These are phyloP conservation scores for Ammodytes marinus DNA, from an alignment of 2,113 vertebrate species.

Conservation along the genomic window DNA sequence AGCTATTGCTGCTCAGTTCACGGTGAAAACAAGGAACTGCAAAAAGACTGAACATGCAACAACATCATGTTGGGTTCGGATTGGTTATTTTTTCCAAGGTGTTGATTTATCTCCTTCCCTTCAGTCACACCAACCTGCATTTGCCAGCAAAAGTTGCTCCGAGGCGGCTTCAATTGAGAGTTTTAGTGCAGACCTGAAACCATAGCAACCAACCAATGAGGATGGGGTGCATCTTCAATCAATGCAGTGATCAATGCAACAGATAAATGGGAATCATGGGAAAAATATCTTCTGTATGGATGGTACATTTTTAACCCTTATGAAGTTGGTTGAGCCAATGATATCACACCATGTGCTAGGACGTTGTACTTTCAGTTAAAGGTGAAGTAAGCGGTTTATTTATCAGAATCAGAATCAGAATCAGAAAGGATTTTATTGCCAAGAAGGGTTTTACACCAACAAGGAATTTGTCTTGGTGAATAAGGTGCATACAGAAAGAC, in stretches of 20 bases:
- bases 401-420: too few species aligned
- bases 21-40: not conserved
- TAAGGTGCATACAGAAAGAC: too few species aligned
- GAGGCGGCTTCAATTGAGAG: slow-evolving; percentile 4
- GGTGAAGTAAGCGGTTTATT: too few species aligned
- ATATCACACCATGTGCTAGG: not conserved
- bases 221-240: slow-evolving; percentile 29
- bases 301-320: slow-evolving; percentile 19
- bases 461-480: too few species aligned
- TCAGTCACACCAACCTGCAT: slow-evolving; percentile 23
- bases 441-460: too few species aligned
- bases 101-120: slow-evolving; percentile 1
- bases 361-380: slow-evolving; percentile 24
- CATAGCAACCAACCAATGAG: slow-evolving; percentile 57
- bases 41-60: not conserved
- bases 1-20: not conserved
- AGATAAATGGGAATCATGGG: slow-evolving; percentile 4
- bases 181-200: slow-evolving; percentile 40
- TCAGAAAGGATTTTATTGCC: too few species aligned
- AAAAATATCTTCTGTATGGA: not conserved
- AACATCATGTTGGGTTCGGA: not conserved
- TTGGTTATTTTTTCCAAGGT: not conserved
- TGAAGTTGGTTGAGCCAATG: slow-evolving; percentile 1
- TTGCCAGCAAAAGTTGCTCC: slow-evolving; percentile 3
- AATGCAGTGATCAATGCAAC: slow-evolving; percentile 48